These are phyloP conservation scores for Aleiodes sp. DNA, from an alignment of 1,140 invertebrate species.

Conservation along the genomic window DNA sequence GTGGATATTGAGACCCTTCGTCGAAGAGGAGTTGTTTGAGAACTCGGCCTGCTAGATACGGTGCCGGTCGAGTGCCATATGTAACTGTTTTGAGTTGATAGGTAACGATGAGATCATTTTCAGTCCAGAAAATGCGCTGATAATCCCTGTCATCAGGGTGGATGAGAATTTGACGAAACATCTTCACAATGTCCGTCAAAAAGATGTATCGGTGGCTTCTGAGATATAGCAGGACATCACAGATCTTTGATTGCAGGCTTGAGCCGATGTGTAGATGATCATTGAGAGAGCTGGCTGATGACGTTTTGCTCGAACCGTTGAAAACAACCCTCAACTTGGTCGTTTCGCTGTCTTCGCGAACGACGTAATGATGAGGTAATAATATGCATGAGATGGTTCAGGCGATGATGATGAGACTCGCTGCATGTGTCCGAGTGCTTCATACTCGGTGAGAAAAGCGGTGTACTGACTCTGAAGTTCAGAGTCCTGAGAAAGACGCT, in stretches of 20 bases:
- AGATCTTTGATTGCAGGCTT: neutral
- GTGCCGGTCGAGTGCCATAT: too few species aligned
- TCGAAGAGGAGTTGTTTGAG: too few species aligned
- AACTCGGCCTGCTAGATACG: too few species aligned
- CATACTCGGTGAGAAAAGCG: slow-evolving; percentile 54
- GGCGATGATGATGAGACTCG: too few species aligned
- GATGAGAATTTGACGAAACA: too few species aligned
- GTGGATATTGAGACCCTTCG: too few species aligned
- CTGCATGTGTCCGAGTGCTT: too few species aligned
- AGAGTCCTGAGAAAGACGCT: slow-evolving; percentile 29
- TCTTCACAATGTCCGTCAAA: slow-evolving; percentile 41
- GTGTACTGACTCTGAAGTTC: slow-evolving; percentile 41
- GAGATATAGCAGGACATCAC: slow-evolving; percentile 20
- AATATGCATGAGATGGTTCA: neutral
- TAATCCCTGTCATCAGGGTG: neutral
- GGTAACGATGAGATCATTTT: too few species aligned
- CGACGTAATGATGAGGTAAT: slow-evolving; percentile 37
- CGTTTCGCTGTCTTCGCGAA: slow-evolving; percentile 30
- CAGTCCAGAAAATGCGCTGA: neutral
- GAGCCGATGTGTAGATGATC: slow-evolving; percentile 28
- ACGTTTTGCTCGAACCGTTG: slow-evolving; percentile 45
- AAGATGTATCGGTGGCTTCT: slow-evolving; percentile 34
- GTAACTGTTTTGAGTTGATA: too few species aligned
- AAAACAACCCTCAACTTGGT: slow-evolving; percentile 46
- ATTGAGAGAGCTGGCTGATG: slow-evolving; percentile 47